Conservation (phyloP, 2,888 invertebrate species). For the Amphiduros pacificus region DNA sequence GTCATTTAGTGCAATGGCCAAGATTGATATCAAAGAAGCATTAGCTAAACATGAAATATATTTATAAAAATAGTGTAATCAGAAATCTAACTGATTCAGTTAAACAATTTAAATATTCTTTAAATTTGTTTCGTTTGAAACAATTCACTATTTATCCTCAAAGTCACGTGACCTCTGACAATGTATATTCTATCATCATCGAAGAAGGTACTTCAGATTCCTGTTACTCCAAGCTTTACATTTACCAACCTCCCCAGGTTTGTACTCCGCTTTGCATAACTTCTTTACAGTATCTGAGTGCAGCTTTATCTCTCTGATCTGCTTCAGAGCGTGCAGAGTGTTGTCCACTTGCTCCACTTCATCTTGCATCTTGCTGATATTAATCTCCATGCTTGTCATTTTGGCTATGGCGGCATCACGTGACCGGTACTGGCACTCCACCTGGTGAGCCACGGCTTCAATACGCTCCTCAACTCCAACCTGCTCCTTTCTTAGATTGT, state of each 20-base stretch:
- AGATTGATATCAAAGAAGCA: no score
- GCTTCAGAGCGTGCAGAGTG: neutral
- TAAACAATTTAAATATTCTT: no score
- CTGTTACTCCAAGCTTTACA: neutral
- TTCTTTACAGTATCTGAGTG: neutral
- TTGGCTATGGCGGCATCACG: neutral
- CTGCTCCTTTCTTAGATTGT: neutral
- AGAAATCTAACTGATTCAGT: no score
- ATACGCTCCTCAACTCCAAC: neutral
- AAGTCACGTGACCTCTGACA: no score
- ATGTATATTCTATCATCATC: no score
- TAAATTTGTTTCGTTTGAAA: no score
- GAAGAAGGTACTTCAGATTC: no score
- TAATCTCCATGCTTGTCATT: neutral
- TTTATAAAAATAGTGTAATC: no score
- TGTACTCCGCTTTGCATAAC: neutral
- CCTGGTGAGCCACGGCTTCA: neutral
- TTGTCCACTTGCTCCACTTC: neutral
- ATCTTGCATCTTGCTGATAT: neutral
- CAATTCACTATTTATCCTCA: no score
- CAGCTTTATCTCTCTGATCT: neutral
- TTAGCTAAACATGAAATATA: no score
- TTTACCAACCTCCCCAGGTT: neutral
- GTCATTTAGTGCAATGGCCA: no score
- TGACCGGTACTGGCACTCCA: neutral